Evolutionary conservation across 2,888 invertebrate species (phyloP).

Genomic region (Macaria notata): DNA sequence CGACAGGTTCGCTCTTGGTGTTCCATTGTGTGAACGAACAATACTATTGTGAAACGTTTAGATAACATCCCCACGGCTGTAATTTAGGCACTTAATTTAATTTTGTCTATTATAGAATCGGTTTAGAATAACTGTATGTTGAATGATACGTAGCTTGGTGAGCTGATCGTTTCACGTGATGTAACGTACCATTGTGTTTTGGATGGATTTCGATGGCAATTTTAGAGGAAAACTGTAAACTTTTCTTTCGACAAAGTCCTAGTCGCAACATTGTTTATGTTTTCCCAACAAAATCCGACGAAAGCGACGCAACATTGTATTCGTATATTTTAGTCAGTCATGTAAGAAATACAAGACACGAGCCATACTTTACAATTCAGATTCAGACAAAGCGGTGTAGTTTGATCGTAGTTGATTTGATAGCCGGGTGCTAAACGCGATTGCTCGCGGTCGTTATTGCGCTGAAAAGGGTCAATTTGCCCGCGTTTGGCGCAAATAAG

Average conservation of each 20-base stretch:
- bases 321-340: too few relatives aligned
- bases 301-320: too few relatives aligned
- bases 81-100: constrained; percentile 58
- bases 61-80: constrained; percentile 69
- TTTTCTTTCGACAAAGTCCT: too few relatives aligned
- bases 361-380: too few relatives aligned
- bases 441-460: constrained; percentile 66
- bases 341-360: too few relatives aligned
- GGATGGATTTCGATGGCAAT: background rate
- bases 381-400: constrained; percentile 35
- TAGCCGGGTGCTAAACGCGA: constrained; percentile 66
- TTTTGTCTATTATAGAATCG: constrained; percentile 42
- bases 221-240: background rate
- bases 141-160: constrained; percentile 20
- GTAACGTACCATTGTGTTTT: constrained; percentile 20
- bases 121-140: constrained; percentile 26
- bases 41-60: constrained; percentile 74
- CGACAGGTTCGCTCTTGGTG: constrained; percentile 73
- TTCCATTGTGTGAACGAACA: constrained; percentile 76
- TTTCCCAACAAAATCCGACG: too few relatives aligned
- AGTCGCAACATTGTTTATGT: too few relatives aligned
- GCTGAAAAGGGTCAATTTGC: constrained; percentile 77
- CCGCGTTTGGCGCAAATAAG: constrained; percentile 75
- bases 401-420: constrained; percentile 54
- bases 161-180: constrained; percentile 20